These are phyloP conservation scores for Rhea pennata DNA, from an alignment of 2,113 vertebrate species.

Conservation along the genomic window DNA sequence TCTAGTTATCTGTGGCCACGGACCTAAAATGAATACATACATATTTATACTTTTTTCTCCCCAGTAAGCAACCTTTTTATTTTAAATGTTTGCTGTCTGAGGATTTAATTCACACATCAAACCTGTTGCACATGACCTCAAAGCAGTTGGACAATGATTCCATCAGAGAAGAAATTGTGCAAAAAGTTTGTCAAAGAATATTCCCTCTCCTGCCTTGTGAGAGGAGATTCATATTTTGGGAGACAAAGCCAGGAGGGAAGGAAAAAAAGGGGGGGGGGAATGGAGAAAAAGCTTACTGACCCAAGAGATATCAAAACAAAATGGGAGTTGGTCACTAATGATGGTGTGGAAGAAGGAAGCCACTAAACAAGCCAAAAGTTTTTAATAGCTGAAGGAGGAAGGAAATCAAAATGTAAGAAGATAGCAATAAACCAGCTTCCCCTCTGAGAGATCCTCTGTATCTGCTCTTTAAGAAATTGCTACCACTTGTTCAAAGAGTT, in stretches of 20 bases:
- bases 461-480: background rate
- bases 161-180: background rate
- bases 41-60: background rate
- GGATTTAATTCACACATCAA: background rate
- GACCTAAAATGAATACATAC: background rate
- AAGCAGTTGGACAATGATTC: background rate
- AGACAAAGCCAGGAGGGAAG: background rate
- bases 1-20: background rate
- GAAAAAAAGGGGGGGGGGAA: background rate
- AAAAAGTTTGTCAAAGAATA: background rate
- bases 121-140: background rate
- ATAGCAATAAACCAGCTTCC: background rate
- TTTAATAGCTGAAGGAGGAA: slow-evolving; percentile 1
- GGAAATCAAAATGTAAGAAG: background rate
- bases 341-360: background rate
- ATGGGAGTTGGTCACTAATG: background rate
- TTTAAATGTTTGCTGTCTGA: background rate
- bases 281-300: background rate
- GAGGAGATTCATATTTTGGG: background rate
- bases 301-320: background rate
- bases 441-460: background rate
- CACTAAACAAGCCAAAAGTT: background rate
- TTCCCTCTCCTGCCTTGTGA: background rate
- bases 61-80: background rate
- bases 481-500: background rate